Percentiles rank a stretch among this genome's conserved stretches.
phyloP scores from a whole-genome alignment of 2,113 vertebrate species.

The Fukomys damarensis region DNA sequence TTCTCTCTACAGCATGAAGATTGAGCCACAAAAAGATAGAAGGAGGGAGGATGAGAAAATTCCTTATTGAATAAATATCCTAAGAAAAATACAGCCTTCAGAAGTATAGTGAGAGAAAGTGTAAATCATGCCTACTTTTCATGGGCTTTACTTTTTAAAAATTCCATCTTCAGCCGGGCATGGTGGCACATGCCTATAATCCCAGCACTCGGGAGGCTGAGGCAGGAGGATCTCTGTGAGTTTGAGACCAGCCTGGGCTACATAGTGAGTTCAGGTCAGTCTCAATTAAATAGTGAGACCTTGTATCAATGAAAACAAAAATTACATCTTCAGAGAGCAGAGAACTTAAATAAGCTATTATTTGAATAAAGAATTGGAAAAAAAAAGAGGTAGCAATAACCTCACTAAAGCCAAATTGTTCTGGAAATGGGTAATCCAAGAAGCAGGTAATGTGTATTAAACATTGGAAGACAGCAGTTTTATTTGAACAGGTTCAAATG shows the following conservation, averaged over 20 bases:
- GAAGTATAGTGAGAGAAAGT: background rate
- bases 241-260: too few relatives aligned
- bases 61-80: constrained; percentile 2
- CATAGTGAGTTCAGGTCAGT: too few relatives aligned
- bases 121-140: background rate
- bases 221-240: too few relatives aligned
- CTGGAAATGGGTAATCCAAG: background rate
- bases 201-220: too few relatives aligned
- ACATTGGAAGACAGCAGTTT: background rate
- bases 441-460: background rate
- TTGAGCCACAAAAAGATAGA: background rate
- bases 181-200: too few relatives aligned
- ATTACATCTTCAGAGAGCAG: constrained; percentile 11
- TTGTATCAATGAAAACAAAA: too few relatives aligned
- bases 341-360: constrained; percentile 33
- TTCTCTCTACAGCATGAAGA: background rate
- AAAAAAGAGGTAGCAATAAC: constrained; percentile 12
- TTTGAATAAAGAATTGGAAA: constrained; percentile 44
- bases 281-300: too few relatives aligned
- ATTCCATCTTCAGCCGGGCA: constrained; percentile 5
- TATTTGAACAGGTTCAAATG: background rate
- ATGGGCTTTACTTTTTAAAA: background rate
- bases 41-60: background rate
- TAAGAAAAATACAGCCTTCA: background rate
- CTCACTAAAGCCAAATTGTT: background rate